Evolutionary conservation across 2,797 vertebrate genomes (phyloP).

Genomic region (Manis pentadactyla): DNA sequence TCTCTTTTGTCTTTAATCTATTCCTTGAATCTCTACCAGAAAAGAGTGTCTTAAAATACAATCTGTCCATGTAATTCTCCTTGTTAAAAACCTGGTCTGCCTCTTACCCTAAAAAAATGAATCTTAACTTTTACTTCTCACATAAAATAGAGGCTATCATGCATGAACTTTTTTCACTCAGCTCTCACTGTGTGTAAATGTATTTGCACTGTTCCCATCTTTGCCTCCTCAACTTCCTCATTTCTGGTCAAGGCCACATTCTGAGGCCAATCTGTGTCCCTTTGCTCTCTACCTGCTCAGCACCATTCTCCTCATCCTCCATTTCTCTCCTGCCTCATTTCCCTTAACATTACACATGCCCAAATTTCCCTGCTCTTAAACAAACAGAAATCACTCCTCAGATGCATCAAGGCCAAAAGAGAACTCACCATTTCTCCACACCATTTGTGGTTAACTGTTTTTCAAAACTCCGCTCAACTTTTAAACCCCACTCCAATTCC

Average conservation of each 20-base stretch:
- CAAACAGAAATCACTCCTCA: neutral
- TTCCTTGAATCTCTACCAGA: neutral
- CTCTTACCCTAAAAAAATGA: neutral
- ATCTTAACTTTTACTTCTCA: neutral
- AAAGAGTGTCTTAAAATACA: neutral
- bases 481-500: neutral
- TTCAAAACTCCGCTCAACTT: constrained; percentile 33
- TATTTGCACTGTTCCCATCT: neutral
- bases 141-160: neutral
- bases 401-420: neutral
- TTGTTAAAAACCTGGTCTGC: neutral
- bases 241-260: neutral
- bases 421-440: neutral
- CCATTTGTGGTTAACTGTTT: neutral
- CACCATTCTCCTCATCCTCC: neutral
- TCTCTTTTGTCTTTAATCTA: neutral
- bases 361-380: neutral
- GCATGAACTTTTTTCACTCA: neutral
- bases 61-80: neutral
- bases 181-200: neutral
- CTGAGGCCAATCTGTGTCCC: neutral
- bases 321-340: neutral
- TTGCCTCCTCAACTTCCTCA: neutral
- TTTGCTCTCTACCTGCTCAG: neutral
- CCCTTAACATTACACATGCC: neutral